Conservation (phyloP, 2,888 invertebrate species). For the Lordiphosa fenestrarum region DNA sequence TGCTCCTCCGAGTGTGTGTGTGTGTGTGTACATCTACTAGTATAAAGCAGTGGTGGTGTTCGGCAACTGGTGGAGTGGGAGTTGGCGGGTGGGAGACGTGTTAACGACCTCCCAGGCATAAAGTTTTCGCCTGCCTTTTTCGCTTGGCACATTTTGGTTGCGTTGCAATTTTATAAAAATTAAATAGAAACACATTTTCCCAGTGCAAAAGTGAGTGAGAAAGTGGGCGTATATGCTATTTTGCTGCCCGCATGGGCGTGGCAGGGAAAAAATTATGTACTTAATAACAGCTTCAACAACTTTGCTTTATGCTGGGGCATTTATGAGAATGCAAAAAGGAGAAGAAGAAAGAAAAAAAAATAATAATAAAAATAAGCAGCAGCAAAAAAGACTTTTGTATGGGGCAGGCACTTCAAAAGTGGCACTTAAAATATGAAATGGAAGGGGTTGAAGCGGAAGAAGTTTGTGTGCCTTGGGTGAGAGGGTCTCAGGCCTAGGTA, state of each 20-base stretch:
- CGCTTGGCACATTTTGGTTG: conserved; percentile 60
- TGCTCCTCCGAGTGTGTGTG: conserved; percentile 45
- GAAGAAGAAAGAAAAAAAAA: too few relatives aligned
- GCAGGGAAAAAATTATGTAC: conserved; percentile 59
- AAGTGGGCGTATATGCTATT: conserved; percentile 3
- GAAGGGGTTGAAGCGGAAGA: conserved; percentile 22
- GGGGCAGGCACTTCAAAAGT: conserved; percentile 47
- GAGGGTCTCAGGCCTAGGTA: neutral
- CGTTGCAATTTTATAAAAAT: conserved; percentile 73
- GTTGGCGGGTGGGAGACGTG: conserved; percentile 40
- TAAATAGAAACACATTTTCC: conserved; percentile 63
- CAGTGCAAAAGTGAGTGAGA: conserved; percentile 20
- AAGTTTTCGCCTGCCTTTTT: conserved; percentile 64
- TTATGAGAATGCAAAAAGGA: conserved; percentile 68
- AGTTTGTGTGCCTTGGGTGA: conserved; percentile 22
- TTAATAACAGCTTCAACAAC: conserved; percentile 72
- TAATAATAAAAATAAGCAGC: conserved; percentile 8
- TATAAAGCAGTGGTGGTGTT: neutral
- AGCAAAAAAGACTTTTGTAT: conserved; percentile 46
- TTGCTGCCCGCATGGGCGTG: conserved; percentile 25
- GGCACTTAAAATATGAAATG: conserved; percentile 34
- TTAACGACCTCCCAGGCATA: conserved; percentile 70
- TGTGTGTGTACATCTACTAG: conserved; percentile 1
- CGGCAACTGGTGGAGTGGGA: neutral
- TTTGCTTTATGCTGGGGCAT: conserved; percentile 67